Evolutionary conservation across 2,113 vertebrate genomes (phyloP).

Genomic region (Pantherophis guttatus): DNA sequence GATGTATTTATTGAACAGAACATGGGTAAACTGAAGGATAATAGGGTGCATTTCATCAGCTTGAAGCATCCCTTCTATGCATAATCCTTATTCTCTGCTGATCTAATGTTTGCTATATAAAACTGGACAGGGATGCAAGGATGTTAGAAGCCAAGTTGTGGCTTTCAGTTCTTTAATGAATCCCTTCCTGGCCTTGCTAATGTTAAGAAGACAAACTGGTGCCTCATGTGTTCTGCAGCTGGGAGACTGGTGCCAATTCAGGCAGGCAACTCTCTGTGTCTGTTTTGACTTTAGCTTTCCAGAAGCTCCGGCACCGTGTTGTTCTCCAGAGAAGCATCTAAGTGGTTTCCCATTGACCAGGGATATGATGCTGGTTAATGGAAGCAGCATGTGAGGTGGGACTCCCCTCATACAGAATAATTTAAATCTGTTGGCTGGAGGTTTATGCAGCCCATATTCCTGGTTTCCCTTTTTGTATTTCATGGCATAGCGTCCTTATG

Average conservation of each 20-base stretch:
- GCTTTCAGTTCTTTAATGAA: conserved; percentile 65
- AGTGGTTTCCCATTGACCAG: conserved; percentile 48
- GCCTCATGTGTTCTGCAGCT: conserved; percentile 68
- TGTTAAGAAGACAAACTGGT: conserved; percentile 60
- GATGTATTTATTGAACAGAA: not conserved
- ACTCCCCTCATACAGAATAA: conserved; percentile 37
- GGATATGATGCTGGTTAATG: conserved; percentile 5
- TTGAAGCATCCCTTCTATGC: conserved; percentile 26
- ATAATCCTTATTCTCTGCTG: conserved; percentile 54
- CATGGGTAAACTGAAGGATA: conserved; percentile 38
- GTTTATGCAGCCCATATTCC: conserved; percentile 39
- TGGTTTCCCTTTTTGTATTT: conserved; percentile 61
- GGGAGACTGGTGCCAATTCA: conserved; percentile 40
- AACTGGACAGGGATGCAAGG: conserved; percentile 55
- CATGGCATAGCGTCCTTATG: conserved; percentile 12
- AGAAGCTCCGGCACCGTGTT: conserved; percentile 50
- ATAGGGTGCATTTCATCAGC: conserved; percentile 17
- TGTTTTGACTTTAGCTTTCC: conserved; percentile 51
- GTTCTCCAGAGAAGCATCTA: conserved; percentile 45
- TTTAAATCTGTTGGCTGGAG: conserved; percentile 29
- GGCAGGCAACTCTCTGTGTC: conserved; percentile 53
- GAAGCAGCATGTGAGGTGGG: conserved; percentile 39
- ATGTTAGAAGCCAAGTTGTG: conserved; percentile 64
- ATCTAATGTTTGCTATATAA: conserved; percentile 43
- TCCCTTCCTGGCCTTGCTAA: conserved; percentile 58